phyloP scores from a whole-genome alignment of 2,888 invertebrate species.

The Sinotaia quadrata region DNA sequence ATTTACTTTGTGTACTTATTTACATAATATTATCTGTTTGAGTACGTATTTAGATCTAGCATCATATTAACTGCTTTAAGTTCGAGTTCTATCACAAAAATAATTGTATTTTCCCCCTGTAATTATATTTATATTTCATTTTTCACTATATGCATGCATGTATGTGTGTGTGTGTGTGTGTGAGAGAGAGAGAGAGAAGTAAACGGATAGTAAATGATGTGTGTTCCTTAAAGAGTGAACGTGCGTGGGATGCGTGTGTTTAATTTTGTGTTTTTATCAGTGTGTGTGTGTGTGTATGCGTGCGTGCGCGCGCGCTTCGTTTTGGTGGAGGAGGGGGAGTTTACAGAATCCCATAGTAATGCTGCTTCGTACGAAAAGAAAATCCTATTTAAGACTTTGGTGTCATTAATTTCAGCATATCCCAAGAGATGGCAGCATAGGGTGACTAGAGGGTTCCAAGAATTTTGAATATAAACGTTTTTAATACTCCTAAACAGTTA shows the following conservation, averaged over 20 bases:
- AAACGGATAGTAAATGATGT: not conserved
- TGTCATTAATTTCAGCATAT: too few relatives aligned
- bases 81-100: too few relatives aligned
- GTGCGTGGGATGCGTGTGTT: not conserved
- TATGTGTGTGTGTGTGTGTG: slow-evolving; percentile 12
- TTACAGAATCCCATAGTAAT: not conserved
- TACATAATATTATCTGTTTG: too few relatives aligned
- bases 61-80: too few relatives aligned
- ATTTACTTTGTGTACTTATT: not conserved
- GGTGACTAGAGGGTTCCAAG: too few relatives aligned
- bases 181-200: not conserved
- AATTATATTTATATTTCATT: not conserved
- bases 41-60: too few relatives aligned
- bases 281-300: slow-evolving; percentile 16
- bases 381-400: too few relatives aligned
- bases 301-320: slow-evolving; percentile 18
- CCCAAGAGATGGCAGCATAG: too few relatives aligned
- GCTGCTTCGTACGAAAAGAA: too few relatives aligned
- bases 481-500: too few relatives aligned
- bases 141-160: slow-evolving; percentile 1
- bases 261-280: not conserved
- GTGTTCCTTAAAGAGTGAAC: not conserved
- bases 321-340: not conserved
- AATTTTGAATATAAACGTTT: too few relatives aligned
- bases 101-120: not conserved